phyloP scores from a whole-genome alignment of 2,113 vertebrate species.

The Elgaria multicarinata region DNA sequence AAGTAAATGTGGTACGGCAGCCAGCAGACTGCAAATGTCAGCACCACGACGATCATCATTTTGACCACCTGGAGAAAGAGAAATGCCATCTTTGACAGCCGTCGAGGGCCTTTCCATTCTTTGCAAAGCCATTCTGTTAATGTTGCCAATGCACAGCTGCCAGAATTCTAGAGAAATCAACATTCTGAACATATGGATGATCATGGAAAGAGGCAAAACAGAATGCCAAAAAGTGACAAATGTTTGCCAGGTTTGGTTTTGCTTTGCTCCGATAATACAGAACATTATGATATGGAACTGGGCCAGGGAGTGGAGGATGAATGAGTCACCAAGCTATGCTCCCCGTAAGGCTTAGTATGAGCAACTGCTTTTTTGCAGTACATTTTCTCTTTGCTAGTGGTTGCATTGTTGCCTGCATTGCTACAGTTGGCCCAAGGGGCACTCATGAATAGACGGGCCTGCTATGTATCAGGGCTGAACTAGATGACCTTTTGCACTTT shows the following conservation, averaged over 20 bases:
- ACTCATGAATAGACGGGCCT: not conserved
- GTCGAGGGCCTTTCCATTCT: not conserved
- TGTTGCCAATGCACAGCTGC: not conserved
- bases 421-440: not conserved
- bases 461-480: not conserved
- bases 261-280: not conserved
- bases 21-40: constrained; percentile 97
- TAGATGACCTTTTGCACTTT: not conserved
- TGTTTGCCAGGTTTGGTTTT: not conserved
- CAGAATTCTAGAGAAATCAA: not conserved
- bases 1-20: constrained; percentile 96
- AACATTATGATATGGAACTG: not conserved
- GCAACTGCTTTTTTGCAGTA: not conserved
- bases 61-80: constrained; percentile 90
- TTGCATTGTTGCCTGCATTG: not conserved
- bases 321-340: not conserved
- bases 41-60: constrained; percentile 98
- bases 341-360: not conserved
- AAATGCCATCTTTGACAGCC: not conserved
- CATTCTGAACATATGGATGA: not conserved
- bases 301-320: not conserved
- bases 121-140: not conserved
- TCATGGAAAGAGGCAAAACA: not conserved
- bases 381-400: not conserved
- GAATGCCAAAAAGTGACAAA: not conserved